These are phyloP conservation scores for Gorilla gorilla DNA, from an alignment of 2,113 vertebrate genomes.

Conservation along the genomic window DNA sequence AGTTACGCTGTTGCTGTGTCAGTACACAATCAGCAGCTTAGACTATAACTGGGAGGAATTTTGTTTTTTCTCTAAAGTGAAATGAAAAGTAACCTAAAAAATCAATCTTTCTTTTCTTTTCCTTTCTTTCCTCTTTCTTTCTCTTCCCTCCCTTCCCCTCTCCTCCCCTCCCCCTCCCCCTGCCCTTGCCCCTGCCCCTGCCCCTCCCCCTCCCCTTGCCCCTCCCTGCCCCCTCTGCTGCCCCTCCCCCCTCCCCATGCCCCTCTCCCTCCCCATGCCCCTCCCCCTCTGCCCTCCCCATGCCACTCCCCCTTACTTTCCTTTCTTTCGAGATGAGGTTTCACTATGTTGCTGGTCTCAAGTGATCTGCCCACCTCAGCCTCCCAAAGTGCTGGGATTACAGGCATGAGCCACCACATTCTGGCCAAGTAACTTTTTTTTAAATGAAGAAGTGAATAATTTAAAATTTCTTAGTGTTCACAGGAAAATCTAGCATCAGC, in stretches of 20 bases:
- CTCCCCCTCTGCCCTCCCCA: too few relatives aligned
- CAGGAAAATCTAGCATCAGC: not conserved
- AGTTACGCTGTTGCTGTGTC: not conserved
- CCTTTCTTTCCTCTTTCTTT: too few relatives aligned
- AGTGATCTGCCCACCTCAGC: not conserved
- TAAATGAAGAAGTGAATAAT: not conserved
- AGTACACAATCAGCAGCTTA: not conserved
- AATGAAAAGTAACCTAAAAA: not conserved
- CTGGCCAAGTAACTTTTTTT: not conserved
- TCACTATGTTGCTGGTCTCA: not conserved
- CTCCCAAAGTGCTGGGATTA: not conserved
- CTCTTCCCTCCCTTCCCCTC: rapidly evolving
- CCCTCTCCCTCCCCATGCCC: too few relatives aligned
- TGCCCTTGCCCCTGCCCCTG: rapidly evolving
- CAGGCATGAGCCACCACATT: too few relatives aligned
- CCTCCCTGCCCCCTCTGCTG: rapidly evolving
- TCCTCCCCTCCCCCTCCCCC: rapidly evolving
- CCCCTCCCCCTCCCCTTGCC: rapidly evolving
- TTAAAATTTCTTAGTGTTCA: constrained; percentile 25
- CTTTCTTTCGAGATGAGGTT: not conserved
- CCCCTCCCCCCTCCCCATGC: rapidly evolving
- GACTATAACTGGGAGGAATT: not conserved
- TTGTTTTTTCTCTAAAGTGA: constrained; percentile 12
- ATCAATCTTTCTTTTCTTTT: not conserved
- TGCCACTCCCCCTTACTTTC: too few relatives aligned